Evolutionary conservation across 2,113 vertebrate species (phyloP).

Genomic region (Monarcha castaneiventris): DNA sequence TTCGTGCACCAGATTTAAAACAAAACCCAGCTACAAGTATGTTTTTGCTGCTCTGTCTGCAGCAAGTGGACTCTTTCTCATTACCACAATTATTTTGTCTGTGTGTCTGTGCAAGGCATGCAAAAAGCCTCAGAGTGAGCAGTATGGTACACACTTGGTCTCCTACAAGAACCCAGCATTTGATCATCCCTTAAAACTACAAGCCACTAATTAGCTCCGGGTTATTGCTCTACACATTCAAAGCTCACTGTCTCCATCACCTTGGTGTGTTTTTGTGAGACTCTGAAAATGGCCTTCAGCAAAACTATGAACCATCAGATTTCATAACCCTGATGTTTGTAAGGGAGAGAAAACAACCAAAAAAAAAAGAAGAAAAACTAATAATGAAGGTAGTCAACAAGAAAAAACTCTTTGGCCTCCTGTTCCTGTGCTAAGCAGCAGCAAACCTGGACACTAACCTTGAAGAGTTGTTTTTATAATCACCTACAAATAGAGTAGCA

Average conservation of each 20-base stretch:
- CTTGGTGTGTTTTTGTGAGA: neutral
- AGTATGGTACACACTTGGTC: conserved; percentile 64
- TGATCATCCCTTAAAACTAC: conserved; percentile 56
- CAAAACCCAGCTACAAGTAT: conserved; percentile 60
- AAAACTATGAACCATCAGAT: neutral
- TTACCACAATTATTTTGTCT: conserved; percentile 64
- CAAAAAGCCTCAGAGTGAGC: conserved; percentile 36
- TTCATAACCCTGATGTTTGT: neutral
- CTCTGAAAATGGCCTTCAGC: neutral
- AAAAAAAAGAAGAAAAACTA: neutral
- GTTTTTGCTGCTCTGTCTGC: conserved; percentile 62
- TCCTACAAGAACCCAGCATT: conserved; percentile 80
- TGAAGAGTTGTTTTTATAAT: neutral
- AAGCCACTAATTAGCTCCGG: conserved; percentile 1
- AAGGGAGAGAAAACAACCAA: neutral
- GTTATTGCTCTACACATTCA: neutral
- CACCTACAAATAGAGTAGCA: neutral
- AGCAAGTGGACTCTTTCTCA: conserved; percentile 63
- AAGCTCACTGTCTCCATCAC: neutral
- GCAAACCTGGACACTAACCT: neutral
- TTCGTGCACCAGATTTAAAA: conserved; percentile 67
- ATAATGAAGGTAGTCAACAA: neutral
- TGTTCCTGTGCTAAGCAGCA: neutral
- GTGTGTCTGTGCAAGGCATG: conserved; percentile 63
- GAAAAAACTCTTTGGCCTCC: neutral